phyloP scores from a whole-genome alignment of 1,140 invertebrate genomes.

The Gonatopus flavifemur region DNA sequence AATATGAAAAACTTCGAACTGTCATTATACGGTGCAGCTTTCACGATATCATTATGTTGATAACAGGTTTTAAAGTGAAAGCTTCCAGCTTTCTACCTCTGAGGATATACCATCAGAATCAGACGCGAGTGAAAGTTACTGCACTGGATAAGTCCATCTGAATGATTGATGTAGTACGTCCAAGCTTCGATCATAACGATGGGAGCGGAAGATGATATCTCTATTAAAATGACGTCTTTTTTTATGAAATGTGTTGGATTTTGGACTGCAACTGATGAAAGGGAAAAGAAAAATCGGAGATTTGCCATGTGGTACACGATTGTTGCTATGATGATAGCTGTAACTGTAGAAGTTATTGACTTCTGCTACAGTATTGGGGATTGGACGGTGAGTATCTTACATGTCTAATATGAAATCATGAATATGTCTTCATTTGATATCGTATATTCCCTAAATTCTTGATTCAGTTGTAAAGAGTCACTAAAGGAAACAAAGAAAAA shows the following conservation, averaged over 20 bases:
- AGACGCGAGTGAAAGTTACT: neutral
- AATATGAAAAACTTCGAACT: too few species aligned
- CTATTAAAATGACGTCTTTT: neutral
- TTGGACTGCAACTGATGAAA: neutral
- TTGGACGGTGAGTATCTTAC: neutral
- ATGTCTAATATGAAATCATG: neutral
- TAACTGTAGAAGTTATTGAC: neutral
- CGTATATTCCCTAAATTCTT: neutral
- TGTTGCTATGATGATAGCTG: neutral
- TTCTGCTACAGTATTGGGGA: neutral
- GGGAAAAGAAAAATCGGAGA: neutral
- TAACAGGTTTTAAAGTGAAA: neutral
- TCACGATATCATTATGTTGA: neutral
- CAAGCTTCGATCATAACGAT: too few species aligned
- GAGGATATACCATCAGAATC: neutral
- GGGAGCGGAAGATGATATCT: neutral
- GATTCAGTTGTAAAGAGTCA: neutral
- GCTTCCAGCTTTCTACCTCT: neutral
- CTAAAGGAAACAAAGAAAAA: neutral
- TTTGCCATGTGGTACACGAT: neutral
- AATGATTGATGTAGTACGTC: too few species aligned
- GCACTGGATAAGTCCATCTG: neutral
- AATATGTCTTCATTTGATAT: neutral
- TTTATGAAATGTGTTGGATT: neutral
- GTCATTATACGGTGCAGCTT: neutral